phyloP scores from a whole-genome alignment of 2,113 vertebrate genomes.

The Balaeniceps rex region DNA sequence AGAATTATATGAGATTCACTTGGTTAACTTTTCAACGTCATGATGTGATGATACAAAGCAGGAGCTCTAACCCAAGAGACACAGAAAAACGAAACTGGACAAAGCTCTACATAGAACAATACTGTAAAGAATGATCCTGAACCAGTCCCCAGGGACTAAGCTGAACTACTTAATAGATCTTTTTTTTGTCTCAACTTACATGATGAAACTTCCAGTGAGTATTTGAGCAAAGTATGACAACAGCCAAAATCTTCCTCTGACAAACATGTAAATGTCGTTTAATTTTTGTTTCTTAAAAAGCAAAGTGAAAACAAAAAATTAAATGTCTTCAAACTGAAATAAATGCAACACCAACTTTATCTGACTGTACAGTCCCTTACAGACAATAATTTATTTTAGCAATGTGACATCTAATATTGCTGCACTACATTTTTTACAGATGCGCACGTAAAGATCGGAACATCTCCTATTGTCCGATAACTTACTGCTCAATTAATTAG shows the following conservation, averaged over 20 bases:
- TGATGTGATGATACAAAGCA: background rate
- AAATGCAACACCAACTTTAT: background rate
- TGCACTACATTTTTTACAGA: background rate
- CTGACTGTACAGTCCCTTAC: background rate
- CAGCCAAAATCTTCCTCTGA: background rate
- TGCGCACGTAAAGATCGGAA: background rate
- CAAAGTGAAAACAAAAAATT: background rate
- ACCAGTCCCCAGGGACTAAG: background rate
- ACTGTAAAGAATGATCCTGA: background rate
- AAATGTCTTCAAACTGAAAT: background rate
- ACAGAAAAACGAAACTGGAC: background rate
- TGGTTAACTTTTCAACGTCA: background rate
- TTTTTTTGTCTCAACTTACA: background rate
- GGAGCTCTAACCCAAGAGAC: background rate
- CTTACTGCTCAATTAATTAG: background rate
- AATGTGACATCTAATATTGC: background rate
- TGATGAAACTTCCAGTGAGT: background rate
- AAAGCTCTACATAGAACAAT: background rate
- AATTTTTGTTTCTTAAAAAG: background rate
- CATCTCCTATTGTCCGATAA: background rate
- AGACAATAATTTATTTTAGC: background rate
- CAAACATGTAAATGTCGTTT: background rate
- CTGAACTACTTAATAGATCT: background rate
- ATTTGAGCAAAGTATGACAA: background rate
- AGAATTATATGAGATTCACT: background rate